Conservation (phyloP, 1,140 invertebrate species). For the Drosophila ercepeae region DNA sequence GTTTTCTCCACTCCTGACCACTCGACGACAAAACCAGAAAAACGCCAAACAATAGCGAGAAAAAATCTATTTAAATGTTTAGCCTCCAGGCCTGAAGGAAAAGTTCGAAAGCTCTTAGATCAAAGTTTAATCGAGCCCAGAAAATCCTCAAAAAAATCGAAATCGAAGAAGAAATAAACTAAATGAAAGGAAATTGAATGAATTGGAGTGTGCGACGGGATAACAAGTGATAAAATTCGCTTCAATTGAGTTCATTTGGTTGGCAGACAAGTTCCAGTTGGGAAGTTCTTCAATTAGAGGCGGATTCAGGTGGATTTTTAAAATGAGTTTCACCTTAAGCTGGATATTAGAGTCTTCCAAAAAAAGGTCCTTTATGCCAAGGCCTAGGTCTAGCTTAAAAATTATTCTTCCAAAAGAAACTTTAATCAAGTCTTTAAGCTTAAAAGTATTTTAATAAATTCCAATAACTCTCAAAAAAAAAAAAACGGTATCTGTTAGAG, state of each 20-base stretch:
- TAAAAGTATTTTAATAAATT: too few relatives aligned
- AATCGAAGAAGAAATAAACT: background rate
- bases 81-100: conserved; percentile 1
- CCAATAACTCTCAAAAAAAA: too few relatives aligned
- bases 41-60: conserved; percentile 1
- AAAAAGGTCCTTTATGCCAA: too few relatives aligned
- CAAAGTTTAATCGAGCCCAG: conserved; percentile 50
- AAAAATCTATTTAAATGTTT: conserved; percentile 47
- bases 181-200: conserved; percentile 29
- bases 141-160: conserved; percentile 5
- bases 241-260: conserved; percentile 20
- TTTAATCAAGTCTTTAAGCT: too few relatives aligned
- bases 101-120: conserved; percentile 34
- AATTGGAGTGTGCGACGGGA: conserved; percentile 18
- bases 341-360: too few relatives aligned
- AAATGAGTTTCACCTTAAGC: too few relatives aligned
- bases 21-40: conserved; percentile 26
- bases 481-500: background rate
- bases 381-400: too few relatives aligned
- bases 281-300: conserved; percentile 4
- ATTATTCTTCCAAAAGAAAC: too few relatives aligned
- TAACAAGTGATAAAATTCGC: conserved; percentile 29
- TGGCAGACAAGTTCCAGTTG: conserved; percentile 2
- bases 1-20: conserved; percentile 10
- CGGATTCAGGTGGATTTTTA: background rate